These are phyloP conservation scores for Amniataba percoides DNA, from an alignment of 2,797 vertebrate species.

Conservation along the genomic window DNA sequence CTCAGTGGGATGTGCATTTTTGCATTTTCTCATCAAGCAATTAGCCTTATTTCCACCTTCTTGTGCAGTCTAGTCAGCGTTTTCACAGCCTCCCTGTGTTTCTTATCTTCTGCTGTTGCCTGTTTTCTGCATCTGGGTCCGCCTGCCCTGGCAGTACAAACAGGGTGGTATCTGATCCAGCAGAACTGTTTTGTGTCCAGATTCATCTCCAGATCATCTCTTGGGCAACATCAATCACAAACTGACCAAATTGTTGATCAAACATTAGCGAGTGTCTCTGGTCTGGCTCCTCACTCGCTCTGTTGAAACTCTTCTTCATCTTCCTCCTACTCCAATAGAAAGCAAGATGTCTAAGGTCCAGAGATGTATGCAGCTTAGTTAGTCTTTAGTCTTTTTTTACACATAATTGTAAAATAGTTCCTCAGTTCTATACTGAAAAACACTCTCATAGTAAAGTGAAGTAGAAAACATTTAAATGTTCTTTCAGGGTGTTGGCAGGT, in stretches of 20 bases:
- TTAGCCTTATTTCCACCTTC: neutral
- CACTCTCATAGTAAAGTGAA: neutral
- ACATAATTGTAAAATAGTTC: neutral
- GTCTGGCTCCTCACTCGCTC: neutral
- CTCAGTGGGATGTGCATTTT: neutral
- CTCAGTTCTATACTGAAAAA: neutral
- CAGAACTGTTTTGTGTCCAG: neutral
- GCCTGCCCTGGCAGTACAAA: slow-evolving; percentile 5
- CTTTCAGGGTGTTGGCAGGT: neutral
- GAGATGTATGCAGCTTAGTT: neutral
- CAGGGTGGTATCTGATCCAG: neutral
- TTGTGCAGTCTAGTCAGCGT: neutral
- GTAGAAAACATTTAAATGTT: neutral
- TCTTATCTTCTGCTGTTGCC: neutral
- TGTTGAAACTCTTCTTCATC: neutral
- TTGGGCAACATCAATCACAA: neutral
- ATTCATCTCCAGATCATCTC: slow-evolving; percentile 9
- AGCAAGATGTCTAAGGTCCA: neutral
- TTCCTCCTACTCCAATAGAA: neutral
- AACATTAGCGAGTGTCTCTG: neutral
- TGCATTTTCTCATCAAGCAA: neutral
- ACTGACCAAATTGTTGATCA: slow-evolving; percentile 8
- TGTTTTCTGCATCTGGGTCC: neutral
- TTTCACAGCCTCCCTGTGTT: slow-evolving; percentile 15
- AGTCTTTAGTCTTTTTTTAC: neutral